Base-by-base conservation (phyloP, 2,113 vertebrate species). In the Pedionomus torquatus region DNA sequence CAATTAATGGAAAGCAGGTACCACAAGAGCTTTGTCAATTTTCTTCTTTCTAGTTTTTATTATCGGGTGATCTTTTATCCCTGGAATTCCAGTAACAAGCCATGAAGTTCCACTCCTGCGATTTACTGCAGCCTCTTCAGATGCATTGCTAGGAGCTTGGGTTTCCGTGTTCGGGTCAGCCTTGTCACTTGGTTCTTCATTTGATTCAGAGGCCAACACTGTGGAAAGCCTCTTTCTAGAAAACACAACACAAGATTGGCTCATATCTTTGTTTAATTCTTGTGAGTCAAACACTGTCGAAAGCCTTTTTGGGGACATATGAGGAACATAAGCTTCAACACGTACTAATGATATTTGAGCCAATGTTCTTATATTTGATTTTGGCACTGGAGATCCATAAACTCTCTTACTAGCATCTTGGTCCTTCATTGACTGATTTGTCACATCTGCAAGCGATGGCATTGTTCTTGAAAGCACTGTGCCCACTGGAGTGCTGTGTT, bases 401-500 rank as follows among this genome's bases (percentile, higher is more conserved):
- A 57, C 4, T 43, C n/a, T 89, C n/a, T 65, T 93, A 6, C 52
- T 87, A n/a, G 4, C 18, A 28, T 91, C 90, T 81, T 87, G 93
- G 44, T 92, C 82, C 41, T 81, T 41, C 24, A 39, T 2, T 74
- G 93, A 94, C 37, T 58, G 55, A 66, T 87, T 75, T 72, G 81
- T 89, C 55, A 89, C 10, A n/a, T 90, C 90, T 19, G 5, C 11
- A 51, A 86, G 75, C 86, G 78, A 89, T 1, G 71, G 17, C 49
- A 46, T 91, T 55, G 75, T 95, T 89, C 64, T 90, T 33, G 91
- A 94, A 64, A 61, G 2, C 33, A 13, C 25, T 4, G 84, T 93
- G 26, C 79, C 54, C 51, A 95, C 90, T 18, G 97, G 97, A 37
- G 96, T 97, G 70, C 97, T 98, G 31, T 97, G 95, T 68, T 95